Percentiles rank a stretch among this genome's conserved stretches.
Conservation (phyloP, 1,140 invertebrate genomes). For the Mya arenaria region DNA sequence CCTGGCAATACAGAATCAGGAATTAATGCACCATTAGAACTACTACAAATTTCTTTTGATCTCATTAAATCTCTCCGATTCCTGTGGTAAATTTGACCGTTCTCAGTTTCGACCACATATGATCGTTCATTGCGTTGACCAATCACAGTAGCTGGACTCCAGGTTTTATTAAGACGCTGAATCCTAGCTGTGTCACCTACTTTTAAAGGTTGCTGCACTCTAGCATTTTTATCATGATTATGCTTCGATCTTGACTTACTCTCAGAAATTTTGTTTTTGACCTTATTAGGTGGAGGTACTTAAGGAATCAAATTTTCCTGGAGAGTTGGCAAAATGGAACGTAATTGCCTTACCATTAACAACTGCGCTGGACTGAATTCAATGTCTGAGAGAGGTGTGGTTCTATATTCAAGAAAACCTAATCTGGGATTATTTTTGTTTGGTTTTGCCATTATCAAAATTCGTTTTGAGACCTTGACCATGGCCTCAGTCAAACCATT, state of each 20-base stretch:
- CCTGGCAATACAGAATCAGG: not conserved
- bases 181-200: not conserved
- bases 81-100: not conserved
- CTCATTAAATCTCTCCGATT: not conserved
- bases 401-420: not conserved
- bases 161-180: not conserved
- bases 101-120: not conserved
- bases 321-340: not conserved
- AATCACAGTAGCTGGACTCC: not conserved
- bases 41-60: not conserved
- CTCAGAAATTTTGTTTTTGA: too few species aligned
- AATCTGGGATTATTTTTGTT: not conserved
- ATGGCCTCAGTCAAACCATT: conserved; percentile 3
- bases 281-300: too few species aligned
- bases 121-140: not conserved
- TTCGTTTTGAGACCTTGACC: not conserved
- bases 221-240: too few species aligned
- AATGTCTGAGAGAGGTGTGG: conserved; percentile 10
- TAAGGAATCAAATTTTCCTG: not conserved
- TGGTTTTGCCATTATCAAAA: not conserved
- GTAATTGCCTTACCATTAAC: not conserved
- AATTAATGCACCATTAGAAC: not conserved
- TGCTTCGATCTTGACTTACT: too few species aligned
- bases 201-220: not conserved
- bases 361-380: not conserved